Evolutionary conservation across 53 echinoderm and acorn worm genomes (phyloP).

Genomic region (Henricia sp.): DNA sequence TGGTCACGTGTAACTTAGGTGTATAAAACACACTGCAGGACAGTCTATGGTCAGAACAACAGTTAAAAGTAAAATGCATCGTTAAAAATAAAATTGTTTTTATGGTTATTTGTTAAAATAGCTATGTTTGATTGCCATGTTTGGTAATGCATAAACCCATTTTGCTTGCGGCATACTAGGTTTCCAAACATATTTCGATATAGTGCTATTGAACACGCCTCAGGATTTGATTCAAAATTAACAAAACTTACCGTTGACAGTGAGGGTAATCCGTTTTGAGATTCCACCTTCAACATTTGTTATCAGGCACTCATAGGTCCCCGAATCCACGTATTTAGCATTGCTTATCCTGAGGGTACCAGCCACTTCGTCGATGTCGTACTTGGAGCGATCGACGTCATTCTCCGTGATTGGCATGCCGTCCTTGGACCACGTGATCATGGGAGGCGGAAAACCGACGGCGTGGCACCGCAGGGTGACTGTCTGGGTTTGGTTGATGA

Average conservation of each 20-base stretch:
- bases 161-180: too few relatives aligned
- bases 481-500: constrained; percentile 58
- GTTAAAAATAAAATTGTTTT: too few relatives aligned
- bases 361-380: constrained; percentile 66
- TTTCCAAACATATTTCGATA: too few relatives aligned
- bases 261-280: constrained; percentile 67
- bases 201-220: too few relatives aligned
- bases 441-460: constrained; percentile 80
- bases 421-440: constrained; percentile 82
- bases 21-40: too few relatives aligned
- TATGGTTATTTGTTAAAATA: too few relatives aligned
- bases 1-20: too few relatives aligned
- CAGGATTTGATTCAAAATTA: too few relatives aligned
- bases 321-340: constrained; percentile 59
- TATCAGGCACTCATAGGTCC: constrained; percentile 69
- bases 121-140: too few relatives aligned
- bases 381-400: constrained; percentile 66
- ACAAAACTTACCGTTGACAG: constrained; percentile 72
- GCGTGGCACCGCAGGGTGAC: constrained; percentile 83
- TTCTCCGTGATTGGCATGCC: constrained; percentile 74
- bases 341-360: constrained; percentile 68
- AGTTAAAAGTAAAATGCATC: too few relatives aligned
- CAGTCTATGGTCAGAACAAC: too few relatives aligned
- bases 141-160: too few relatives aligned
- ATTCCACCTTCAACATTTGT: constrained; percentile 68